Conservation (phyloP, 2,888 invertebrate genomes). For the Candidula unifasciata region DNA sequence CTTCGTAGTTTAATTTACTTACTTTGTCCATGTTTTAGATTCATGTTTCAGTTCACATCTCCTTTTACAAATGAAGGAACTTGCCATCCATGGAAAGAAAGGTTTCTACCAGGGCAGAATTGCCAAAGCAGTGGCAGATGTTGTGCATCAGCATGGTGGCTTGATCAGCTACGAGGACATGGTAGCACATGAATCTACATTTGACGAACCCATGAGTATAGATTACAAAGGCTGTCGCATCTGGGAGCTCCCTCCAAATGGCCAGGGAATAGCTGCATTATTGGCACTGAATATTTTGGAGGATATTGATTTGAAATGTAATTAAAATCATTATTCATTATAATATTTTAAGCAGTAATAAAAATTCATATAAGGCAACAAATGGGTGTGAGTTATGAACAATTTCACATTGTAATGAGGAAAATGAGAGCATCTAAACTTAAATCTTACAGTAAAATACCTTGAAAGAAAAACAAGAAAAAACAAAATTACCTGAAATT, state of each 20-base stretch:
- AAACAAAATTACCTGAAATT: no score
- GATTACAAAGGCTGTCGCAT: conserved; percentile 72
- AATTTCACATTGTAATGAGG: no score
- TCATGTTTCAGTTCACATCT: no score
- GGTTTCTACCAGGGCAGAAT: conserved; percentile 75
- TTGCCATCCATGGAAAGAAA: conserved; percentile 67
- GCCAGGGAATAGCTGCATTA: conserved; percentile 77
- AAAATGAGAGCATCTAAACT: no score
- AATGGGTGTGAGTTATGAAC: no score
- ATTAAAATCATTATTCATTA: conserved; percentile 24
- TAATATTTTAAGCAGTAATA: no score
- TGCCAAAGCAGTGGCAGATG: conserved; percentile 70
- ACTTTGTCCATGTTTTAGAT: no score
- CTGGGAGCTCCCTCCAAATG: conserved; percentile 78
- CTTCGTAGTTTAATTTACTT: no score
- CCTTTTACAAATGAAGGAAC: conserved; percentile 57
- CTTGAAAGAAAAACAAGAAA: no score
- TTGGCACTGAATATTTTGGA: conserved; percentile 77
- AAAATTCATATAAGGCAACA: no score
- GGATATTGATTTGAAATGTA: conserved; percentile 74
- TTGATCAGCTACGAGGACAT: conserved; percentile 74
- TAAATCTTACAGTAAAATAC: no score
- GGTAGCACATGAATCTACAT: conserved; percentile 64
- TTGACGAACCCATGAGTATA: conserved; percentile 70
- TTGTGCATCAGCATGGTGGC: conserved; percentile 71